A percentile compares a stretch with the other conserved stretches of the same genome.
These are phyloP conservation scores for Ips nitidus DNA, from an alignment of 1,140 invertebrate species.

Conservation along the genomic window DNA sequence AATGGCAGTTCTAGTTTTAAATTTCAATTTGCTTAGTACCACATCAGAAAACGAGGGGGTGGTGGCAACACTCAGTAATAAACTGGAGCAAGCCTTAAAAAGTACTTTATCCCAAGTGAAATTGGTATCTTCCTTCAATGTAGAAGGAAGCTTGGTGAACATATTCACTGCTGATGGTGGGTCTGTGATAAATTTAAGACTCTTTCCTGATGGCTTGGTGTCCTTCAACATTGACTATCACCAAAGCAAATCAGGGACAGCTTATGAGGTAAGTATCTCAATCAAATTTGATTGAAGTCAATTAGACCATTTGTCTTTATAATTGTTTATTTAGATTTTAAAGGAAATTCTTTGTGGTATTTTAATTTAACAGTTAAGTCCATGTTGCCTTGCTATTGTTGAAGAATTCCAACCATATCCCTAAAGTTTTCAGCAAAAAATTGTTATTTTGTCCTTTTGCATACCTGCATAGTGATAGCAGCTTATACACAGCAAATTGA, in stretches of 20 bases:
- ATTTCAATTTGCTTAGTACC: background rate
- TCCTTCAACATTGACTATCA: conserved; percentile 82
- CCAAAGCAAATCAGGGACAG: conserved; percentile 71
- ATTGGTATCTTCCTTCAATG: conserved; percentile 55
- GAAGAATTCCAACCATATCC: no score
- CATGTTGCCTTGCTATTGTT: no score
- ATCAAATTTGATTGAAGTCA: conserved; percentile 23
- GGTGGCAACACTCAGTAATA: background rate
- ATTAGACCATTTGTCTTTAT: background rate
- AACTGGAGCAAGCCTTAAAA: background rate
- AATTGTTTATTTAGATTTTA: background rate
- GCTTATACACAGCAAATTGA: no score
- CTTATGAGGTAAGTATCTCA: conserved; percentile 73
- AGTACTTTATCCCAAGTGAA: conserved; percentile 54
- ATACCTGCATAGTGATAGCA: no score
- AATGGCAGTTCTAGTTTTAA: background rate
- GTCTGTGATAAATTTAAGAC: conserved; percentile 68
- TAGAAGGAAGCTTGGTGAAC: conserved; percentile 67
- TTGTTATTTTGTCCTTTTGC: no score
- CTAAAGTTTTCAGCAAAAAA: no score
- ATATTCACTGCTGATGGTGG: conserved; percentile 68
- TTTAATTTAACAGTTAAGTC: background rate
- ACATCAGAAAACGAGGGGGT: background rate
- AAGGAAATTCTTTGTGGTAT: background rate
- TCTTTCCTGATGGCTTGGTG: conserved; percentile 71